phyloP scores from a whole-genome alignment of 1,140 invertebrate genomes.

The Drosophila tsacasi region DNA sequence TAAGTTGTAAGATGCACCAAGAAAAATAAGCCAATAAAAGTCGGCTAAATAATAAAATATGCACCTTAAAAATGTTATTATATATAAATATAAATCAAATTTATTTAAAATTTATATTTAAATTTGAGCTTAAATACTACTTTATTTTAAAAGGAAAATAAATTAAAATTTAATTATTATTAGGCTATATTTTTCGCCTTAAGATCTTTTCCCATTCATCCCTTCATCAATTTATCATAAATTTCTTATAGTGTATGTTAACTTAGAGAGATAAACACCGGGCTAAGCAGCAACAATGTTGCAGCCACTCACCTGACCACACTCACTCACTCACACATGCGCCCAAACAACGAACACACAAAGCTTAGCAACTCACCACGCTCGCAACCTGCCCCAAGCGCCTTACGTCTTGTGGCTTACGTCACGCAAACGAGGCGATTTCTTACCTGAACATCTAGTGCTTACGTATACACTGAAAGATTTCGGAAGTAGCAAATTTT shows the following conservation, averaged over 20 bases:
- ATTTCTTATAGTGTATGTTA: constrained; percentile 40
- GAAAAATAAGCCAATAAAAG: background rate
- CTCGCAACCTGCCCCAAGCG: constrained; percentile 70
- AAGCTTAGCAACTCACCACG: constrained; percentile 45
- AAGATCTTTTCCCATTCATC: too few relatives aligned
- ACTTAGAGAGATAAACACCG: constrained; percentile 53
- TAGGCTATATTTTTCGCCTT: background rate
- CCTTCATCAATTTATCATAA: too few relatives aligned
- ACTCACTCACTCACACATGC: constrained; percentile 26
- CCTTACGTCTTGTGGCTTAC: constrained; percentile 35
- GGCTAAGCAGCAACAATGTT: constrained; percentile 49
- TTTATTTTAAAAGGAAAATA: too few relatives aligned
- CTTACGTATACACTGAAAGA: constrained; percentile 5
- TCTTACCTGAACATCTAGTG: background rate
- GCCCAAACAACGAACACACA: background rate
- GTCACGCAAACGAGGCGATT: constrained; percentile 23
- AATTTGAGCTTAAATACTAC: background rate
- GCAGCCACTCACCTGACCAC: constrained; percentile 71
- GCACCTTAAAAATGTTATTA: too few relatives aligned
- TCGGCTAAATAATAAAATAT: background rate
- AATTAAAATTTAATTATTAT: too few relatives aligned
- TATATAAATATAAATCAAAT: too few relatives aligned
- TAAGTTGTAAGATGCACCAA: constrained; percentile 13
- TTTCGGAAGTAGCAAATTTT: background rate
- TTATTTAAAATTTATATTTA: too few relatives aligned